Base-by-base conservation (phyloP, 2,797 vertebrate species). In the Hylomyscus alleni region DNA sequence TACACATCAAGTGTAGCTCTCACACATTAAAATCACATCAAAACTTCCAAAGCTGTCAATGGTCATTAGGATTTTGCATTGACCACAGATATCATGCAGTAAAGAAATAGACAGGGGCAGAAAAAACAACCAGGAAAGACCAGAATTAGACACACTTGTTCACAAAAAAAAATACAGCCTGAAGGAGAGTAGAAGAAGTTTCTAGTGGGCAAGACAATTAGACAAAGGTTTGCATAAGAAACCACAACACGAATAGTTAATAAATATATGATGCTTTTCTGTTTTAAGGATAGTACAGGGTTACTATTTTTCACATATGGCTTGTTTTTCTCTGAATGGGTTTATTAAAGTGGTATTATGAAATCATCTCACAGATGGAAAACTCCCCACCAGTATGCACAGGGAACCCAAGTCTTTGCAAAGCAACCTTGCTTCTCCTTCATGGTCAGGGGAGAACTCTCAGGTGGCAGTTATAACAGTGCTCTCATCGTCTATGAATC, bases 291-390 rank as follows among this genome's bases (percentile, higher is more conserved):
- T 95, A 93, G 93, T 95, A 95, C 22, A 96, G 97, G 95, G 97
- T 98, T 97, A 98, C 97, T 90, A 75, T 97, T 98, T 98, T 98
- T 98, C 97, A 98, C 98, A 98, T 98, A 99, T 99, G 98, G 98
- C 98, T 99, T 99, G 98, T 98, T 98, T 97, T 97, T 94, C 93
- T 95, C 90, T 19, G 76, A 97, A 95, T 95, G 87, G 95, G 98
- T 96, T 98, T 98, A 98, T 97, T 95, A 97, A 95, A 95, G 98
- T 97, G 95, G 81, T 96, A 29, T 96, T 97, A 97, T 98, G 98
- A 98, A 98, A 97, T 97, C 78, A 95, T 90, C 96, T 95, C 93
- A 93, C 94, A 69, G 83, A 97, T 98, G 98, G 92, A 98, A 98
- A 98, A 98, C 95, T 96, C 96, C 90, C 86, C 97, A 97, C 89